Conservation (phyloP, 2,797 vertebrate species). For the Cuculus canorus region DNA sequence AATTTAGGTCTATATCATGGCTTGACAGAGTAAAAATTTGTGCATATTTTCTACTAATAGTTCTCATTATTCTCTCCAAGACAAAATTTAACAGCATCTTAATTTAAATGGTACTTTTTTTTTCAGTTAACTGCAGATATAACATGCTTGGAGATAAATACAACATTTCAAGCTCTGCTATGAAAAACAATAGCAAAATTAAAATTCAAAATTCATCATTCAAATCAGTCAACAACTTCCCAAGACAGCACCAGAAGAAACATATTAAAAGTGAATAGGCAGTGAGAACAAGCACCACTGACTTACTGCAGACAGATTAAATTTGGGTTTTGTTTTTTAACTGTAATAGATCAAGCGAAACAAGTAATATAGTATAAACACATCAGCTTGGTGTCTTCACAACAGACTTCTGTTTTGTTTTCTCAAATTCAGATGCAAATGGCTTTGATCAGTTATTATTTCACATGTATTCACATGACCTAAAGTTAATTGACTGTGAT, state of each 20-base stretch:
- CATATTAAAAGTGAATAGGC: not conserved
- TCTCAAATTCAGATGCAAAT: not conserved
- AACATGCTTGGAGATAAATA: conserved; percentile 42
- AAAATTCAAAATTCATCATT: not conserved
- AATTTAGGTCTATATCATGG: not conserved
- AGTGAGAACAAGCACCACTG: not conserved
- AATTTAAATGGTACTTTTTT: conserved; percentile 61
- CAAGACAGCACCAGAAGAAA: not conserved
- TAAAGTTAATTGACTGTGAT: not conserved
- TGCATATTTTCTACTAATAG: conserved; percentile 34
- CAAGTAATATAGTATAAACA: not conserved
- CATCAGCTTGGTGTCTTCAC: not conserved
- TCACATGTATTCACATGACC: not conserved
- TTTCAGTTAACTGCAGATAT: conserved; percentile 22
- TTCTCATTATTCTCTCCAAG: conserved; percentile 32
- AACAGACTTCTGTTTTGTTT: not conserved
- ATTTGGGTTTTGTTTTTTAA: not conserved
- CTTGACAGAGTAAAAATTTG: not conserved
- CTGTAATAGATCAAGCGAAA: not conserved
- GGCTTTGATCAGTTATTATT: not conserved
- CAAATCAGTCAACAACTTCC: conserved; percentile 15
- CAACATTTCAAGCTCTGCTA: conserved; percentile 11
- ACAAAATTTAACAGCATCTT: conserved; percentile 51
- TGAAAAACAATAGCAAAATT: conserved; percentile 12
- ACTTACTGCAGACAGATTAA: not conserved